These are phyloP conservation scores for Epirrita christyi DNA, from an alignment of 2,888 invertebrate species.

Conservation along the genomic window DNA sequence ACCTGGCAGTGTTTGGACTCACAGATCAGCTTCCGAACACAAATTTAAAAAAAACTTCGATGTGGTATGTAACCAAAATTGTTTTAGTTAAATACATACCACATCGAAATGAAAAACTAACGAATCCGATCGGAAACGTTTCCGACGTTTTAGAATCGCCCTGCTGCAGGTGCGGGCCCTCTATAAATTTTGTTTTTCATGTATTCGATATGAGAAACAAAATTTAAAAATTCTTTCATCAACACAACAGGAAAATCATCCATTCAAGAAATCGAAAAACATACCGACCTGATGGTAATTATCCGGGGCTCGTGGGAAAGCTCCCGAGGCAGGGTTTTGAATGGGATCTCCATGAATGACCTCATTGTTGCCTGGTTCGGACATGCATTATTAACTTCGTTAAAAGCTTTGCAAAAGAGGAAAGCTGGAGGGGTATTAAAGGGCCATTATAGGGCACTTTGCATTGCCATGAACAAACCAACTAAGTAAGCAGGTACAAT, in stretches of 20 bases:
- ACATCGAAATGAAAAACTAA: no score
- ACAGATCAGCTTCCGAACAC: no score
- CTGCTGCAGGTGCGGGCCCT: no score
- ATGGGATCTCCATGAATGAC: slow-evolving; percentile 38
- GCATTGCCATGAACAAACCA: slow-evolving; percentile 5
- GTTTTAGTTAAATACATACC: no score
- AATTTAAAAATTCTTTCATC: not conserved
- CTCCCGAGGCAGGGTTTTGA: slow-evolving; percentile 36
- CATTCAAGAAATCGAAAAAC: slow-evolving; percentile 11
- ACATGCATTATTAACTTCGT: slow-evolving; percentile 35
- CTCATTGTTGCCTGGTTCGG: slow-evolving; percentile 29
- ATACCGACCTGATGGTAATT: slow-evolving; percentile 23
- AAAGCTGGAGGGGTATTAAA: slow-evolving; percentile 29
- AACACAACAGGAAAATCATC: not conserved
- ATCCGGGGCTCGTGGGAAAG: slow-evolving; percentile 35
- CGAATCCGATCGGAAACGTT: no score
- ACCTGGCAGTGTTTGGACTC: no score
- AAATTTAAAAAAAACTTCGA: no score
- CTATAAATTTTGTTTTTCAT: no score
- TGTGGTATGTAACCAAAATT: no score
- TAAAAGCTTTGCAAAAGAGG: slow-evolving; percentile 35
- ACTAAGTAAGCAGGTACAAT: not conserved
- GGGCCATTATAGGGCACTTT: slow-evolving; percentile 18
- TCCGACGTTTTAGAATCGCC: no score
- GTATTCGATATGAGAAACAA: not conserved